Evolutionary conservation across 2,113 vertebrate species (phyloP).

Genomic region (Pycnonotus jocosus): DNA sequence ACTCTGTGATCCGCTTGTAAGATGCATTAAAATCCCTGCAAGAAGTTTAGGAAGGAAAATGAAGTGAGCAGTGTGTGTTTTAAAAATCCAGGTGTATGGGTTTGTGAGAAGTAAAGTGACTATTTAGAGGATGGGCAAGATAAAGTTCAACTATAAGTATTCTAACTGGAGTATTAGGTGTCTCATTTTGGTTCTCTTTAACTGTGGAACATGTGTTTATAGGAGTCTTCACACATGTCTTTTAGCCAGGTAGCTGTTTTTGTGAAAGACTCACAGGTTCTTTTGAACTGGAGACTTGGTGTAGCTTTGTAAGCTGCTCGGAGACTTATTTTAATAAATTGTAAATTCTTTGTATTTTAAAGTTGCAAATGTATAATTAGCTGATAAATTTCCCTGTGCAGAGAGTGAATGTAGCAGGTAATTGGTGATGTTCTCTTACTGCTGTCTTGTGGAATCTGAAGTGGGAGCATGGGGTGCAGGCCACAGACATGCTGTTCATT

Average conservation of each 20-base stretch:
- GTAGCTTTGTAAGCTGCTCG: neutral
- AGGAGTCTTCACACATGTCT: neutral
- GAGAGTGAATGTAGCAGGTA: neutral
- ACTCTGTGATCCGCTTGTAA: neutral
- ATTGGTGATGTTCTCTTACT: neutral
- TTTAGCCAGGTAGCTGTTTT: neutral
- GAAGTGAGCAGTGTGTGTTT: neutral
- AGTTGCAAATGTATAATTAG: neutral
- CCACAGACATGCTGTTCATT: neutral
- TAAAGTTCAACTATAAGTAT: neutral
- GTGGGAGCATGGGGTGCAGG: neutral
- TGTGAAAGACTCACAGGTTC: neutral
- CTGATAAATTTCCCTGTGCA: neutral
- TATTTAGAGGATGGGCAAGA: neutral
- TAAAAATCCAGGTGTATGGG: neutral
- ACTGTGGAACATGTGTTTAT: accelerated
- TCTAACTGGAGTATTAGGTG: neutral
- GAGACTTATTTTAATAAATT: neutral
- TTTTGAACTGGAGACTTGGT: neutral
- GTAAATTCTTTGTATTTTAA: neutral
- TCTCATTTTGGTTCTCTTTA: neutral
- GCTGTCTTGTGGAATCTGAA: neutral
- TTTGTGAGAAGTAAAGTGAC: neutral
- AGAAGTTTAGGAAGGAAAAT: neutral
- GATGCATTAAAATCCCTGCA: neutral